Evolutionary conservation across 1,140 invertebrate genomes (phyloP).

Genomic region (Drosophila subpulchrella): DNA sequence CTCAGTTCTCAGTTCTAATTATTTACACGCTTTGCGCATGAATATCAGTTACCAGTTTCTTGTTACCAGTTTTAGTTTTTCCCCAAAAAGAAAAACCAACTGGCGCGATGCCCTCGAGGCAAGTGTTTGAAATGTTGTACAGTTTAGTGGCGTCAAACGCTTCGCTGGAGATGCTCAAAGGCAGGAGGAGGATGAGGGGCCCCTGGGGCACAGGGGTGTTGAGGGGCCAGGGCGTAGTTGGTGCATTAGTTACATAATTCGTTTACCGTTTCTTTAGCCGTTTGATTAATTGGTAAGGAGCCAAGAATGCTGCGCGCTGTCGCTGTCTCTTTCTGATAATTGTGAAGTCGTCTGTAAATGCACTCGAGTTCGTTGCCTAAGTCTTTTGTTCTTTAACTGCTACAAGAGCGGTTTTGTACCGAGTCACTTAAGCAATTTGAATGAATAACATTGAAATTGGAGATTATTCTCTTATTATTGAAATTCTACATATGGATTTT

Average conservation of each 20-base stretch:
- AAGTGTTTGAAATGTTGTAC: conserved; percentile 80
- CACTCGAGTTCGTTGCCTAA: conserved; percentile 65
- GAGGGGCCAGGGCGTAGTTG: conserved; percentile 19
- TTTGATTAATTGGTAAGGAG: conserved; percentile 73
- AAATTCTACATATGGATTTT: background rate
- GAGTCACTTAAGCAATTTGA: conserved; percentile 14
- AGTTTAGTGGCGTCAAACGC: conserved; percentile 76
- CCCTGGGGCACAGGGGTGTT: background rate
- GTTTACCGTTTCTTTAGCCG: conserved; percentile 72
- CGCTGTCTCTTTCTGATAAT: conserved; percentile 40
- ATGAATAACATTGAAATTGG: background rate
- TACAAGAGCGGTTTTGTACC: conserved; percentile 10
- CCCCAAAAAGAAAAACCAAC: conserved; percentile 32
- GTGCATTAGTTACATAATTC: conserved; percentile 78
- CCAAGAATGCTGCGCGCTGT: conserved; percentile 33
- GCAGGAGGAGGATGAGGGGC: background rate
- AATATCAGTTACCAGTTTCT: conserved; percentile 77
- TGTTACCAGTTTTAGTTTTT: conserved; percentile 33
- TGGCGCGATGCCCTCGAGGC: conserved; percentile 55
- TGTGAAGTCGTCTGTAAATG: conserved; percentile 66
- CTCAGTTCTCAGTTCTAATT: conserved; percentile 62
- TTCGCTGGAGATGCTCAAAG: conserved; percentile 55
- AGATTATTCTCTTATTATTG: background rate
- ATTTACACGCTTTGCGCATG: conserved; percentile 77
- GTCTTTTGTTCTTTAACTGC: conserved; percentile 66